phyloP scores from a whole-genome alignment of 1,140 invertebrate genomes.

The Brachionus koreanus region DNA sequence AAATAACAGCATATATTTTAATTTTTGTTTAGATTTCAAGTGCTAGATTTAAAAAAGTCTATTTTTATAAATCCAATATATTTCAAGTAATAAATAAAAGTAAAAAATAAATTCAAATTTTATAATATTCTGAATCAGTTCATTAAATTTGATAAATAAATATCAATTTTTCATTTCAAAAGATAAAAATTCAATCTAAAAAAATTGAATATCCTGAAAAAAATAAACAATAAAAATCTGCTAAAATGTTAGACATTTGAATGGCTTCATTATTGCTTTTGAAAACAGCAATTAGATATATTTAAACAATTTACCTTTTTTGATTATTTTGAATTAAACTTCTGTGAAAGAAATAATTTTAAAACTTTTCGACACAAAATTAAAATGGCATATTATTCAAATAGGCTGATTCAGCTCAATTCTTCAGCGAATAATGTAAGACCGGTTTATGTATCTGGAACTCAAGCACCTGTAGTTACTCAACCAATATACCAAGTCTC shows the following conservation, averaged over 20 bases:
- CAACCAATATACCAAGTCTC: neutral
- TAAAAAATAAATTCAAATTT: too few relatives aligned
- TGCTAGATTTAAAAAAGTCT: too few relatives aligned
- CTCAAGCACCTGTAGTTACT: neutral
- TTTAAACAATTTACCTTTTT: slow-evolving; percentile 5
- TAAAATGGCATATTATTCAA: slow-evolving; percentile 13
- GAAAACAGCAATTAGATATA: neutral
- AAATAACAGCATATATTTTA: too few relatives aligned
- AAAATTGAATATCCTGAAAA: neutral
- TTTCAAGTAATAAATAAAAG: too few relatives aligned
- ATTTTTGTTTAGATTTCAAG: too few relatives aligned
- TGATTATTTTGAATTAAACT: neutral
- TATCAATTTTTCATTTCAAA: too few relatives aligned
- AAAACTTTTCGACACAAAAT: neutral
- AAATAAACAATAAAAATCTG: neutral
- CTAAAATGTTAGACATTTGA: neutral
- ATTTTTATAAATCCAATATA: too few relatives aligned
- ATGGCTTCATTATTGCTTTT: neutral
- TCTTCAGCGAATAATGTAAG: neutral
- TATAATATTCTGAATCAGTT: too few relatives aligned
- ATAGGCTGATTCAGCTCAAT: slow-evolving; percentile 2
- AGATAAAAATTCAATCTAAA: too few relatives aligned
- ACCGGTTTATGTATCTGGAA: neutral
- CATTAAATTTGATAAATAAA: too few relatives aligned
- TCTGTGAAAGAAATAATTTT: neutral